These are phyloP conservation scores for Mastomys natalensis DNA, from an alignment of 2,113 vertebrate genomes.

Conservation along the genomic window DNA sequence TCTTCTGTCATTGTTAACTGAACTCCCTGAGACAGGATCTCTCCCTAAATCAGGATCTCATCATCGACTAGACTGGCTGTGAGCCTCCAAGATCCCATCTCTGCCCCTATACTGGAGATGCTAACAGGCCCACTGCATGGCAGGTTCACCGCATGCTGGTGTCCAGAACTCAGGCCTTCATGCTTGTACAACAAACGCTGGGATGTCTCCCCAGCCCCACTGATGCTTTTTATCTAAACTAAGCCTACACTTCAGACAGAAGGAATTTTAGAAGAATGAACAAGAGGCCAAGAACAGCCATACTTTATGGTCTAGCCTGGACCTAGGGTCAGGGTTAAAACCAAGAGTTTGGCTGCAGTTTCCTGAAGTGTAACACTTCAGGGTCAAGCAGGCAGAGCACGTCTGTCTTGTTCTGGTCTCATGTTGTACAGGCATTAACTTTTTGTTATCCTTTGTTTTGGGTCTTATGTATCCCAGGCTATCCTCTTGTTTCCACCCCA, in stretches of 20 bases:
- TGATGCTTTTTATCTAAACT: constrained; percentile 14
- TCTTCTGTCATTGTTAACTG: background rate
- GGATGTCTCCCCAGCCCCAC: background rate
- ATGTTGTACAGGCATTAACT: background rate
- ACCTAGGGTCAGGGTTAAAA: background rate
- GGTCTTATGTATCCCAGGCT: background rate
- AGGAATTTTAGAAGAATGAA: constrained; percentile 21
- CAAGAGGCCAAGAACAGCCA: background rate
- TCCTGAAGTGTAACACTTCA: background rate
- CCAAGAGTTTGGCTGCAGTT: background rate
- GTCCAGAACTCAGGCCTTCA: background rate
- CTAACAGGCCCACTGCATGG: no score
- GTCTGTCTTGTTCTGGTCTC: background rate
- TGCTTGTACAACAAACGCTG: background rate
- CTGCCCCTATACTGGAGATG: background rate
- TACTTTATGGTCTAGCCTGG: background rate
- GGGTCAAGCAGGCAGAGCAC: background rate
- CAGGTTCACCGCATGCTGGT: background rate
- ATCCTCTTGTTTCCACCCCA: background rate
- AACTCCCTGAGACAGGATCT: background rate
- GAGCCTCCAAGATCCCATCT: background rate
- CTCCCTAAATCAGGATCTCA: background rate
- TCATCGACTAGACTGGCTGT: background rate
- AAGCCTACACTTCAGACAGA: background rate
- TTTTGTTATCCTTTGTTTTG: background rate